Conservation (phyloP, 2,113 vertebrate species). For the Cephalopholis sonnerati region DNA sequence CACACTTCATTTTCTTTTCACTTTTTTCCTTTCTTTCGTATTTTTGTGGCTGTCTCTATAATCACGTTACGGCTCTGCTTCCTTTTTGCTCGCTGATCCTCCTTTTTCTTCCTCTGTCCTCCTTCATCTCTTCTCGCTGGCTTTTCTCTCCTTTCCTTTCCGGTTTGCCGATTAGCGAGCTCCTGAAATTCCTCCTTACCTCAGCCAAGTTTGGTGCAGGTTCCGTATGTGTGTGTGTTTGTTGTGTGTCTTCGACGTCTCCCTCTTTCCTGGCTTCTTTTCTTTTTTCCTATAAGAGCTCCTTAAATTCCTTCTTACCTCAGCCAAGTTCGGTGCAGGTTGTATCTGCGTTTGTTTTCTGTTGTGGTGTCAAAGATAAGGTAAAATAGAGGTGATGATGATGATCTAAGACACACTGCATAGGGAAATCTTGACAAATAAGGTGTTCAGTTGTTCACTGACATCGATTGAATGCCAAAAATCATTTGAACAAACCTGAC, state of each 20-base stretch:
- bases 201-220: neutral
- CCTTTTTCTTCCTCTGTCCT: slow-evolving; percentile 15
- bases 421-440: neutral
- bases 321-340: neutral
- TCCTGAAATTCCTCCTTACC: neutral
- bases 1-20: slow-evolving; percentile 65
- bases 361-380: too few species aligned
- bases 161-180: neutral
- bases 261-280: neutral
- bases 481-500: neutral
- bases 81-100: slow-evolving; percentile 19
- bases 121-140: neutral
- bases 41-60: slow-evolving; percentile 19
- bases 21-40: neutral
- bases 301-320: neutral
- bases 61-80: slow-evolving; percentile 26
- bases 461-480: neutral
- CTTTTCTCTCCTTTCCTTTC: neutral
- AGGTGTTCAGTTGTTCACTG: neutral
- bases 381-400: neutral
- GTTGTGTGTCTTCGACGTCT: neutral
- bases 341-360: too few species aligned
- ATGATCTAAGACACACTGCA: too few species aligned
- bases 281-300: neutral
- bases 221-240: neutral